Base-by-base conservation (phyloP, 2,797 vertebrate genomes). In the Thunnus albacares region DNA sequence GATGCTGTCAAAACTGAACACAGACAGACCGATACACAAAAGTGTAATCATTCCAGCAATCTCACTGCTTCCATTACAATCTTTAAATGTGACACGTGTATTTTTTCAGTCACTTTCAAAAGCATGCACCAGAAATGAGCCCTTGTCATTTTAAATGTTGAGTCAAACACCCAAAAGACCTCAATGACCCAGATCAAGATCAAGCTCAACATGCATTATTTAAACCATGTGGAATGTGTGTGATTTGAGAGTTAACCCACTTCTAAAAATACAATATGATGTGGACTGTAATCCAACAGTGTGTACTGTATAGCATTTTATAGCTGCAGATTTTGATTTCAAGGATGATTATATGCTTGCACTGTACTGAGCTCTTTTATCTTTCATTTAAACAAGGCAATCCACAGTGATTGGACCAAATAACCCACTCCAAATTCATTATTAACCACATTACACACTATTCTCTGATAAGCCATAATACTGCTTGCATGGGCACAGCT, bases 151-250 rank as follows among this genome's bases (percentile, higher is more conserved):
- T 65, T 45, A 80, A 88, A 82, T 80, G 78, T 80, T 62, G 72
- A 89, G 67, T 84, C 82, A 80, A 41, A 22, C 71, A 77, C 73
- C 62, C 75, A 81, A 83, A 88, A 88, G 78, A 90, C 84, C 75
- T 84, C 71, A 17, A 7, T 65, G 83, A 89, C 85, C 79, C 80
- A 84, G 71, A 89, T 90, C 67, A 71, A 72, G 74, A 61, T 88
- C 75, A 75, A 74, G 78, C 71, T 76, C 20, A 24, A 70, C 63
- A 62, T 89, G 65, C 63, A 85, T 87, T 85, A 90, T 89, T 81
- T 64, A 90, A 89, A 85, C 49, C 22, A 8, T 57, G 28, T 55
- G 67, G 63, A 71, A 83, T 60, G 26, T 60, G 60, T 84, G 69
- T 51, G 78, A 88, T 89, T 55, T 59, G 64, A 82, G 78, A 68